These are phyloP conservation scores for Drosophila robusta DNA, from an alignment of 2,888 invertebrate genomes.

Conservation along the genomic window DNA sequence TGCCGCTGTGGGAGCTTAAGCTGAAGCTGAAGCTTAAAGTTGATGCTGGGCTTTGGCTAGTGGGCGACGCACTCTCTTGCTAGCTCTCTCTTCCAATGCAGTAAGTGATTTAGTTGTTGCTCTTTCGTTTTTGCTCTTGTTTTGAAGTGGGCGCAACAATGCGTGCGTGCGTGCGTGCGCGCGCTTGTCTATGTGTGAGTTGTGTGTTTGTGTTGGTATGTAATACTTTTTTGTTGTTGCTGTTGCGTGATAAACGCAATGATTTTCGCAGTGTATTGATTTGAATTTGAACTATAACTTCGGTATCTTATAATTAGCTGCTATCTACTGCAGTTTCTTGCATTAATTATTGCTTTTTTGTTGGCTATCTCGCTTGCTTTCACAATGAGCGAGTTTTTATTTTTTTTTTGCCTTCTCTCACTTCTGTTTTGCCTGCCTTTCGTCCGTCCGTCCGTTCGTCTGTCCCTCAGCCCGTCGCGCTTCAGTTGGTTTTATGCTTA, in stretches of 20 bases:
- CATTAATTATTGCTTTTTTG: conserved; percentile 36
- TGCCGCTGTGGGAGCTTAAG: conserved; percentile 32
- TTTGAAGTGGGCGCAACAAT: conserved; percentile 36
- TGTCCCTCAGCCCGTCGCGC: conserved; percentile 43
- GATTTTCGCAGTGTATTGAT: conserved; percentile 43
- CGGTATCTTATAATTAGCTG: conserved; percentile 15
- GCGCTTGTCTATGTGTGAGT: conserved; percentile 26
- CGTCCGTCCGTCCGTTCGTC: conserved; percentile 17
- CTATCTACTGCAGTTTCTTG: conserved; percentile 21
- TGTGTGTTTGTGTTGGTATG: conserved; percentile 26
- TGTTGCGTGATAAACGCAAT: conserved; percentile 49
- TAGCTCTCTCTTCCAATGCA: conserved; percentile 28
- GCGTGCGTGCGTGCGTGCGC: conserved; percentile 22
- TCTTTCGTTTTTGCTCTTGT: conserved; percentile 21
- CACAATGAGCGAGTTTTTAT: conserved; percentile 44
- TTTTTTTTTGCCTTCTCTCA: conserved; percentile 1
- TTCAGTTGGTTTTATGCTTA: conserved; percentile 56
- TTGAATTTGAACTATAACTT: conserved; percentile 30
- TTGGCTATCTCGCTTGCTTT: conserved; percentile 47
- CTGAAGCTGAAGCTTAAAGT: conserved; percentile 27
- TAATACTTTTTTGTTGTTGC: conserved; percentile 41
- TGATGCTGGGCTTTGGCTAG: conserved; percentile 14
- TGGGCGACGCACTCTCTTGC: conserved; percentile 22
- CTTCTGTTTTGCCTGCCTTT: conserved; percentile 11
- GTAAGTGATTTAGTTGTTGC: conserved; percentile 6